Evolutionary conservation across 2,888 invertebrate species (phyloP).

Genomic region (Temnothorax ravouxi): DNA sequence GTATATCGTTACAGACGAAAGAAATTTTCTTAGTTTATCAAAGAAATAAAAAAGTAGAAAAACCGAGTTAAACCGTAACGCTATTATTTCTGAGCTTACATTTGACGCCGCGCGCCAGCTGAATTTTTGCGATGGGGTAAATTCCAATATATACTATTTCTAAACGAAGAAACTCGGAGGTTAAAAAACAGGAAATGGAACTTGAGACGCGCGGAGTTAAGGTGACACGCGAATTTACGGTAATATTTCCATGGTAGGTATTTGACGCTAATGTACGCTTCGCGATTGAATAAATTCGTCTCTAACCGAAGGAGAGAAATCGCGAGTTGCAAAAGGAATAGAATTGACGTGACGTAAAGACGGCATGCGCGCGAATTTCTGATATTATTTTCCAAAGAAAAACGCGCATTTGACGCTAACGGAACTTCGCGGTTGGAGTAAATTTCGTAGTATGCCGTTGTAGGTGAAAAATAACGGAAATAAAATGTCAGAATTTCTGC

Average conservation of each 20-base stretch:
- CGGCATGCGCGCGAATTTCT: not conserved
- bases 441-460: conserved; percentile 33
- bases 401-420: conserved; percentile 44
- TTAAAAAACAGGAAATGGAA: conserved; percentile 10
- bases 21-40: conserved; percentile 35
- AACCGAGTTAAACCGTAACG: conserved; percentile 23
- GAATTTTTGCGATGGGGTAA: conserved; percentile 27
- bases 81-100: conserved; percentile 31
- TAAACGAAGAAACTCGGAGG: conserved; percentile 1
- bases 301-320: conserved; percentile 27
- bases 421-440: conserved; percentile 22
- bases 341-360: conserved; percentile 17
- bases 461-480: conserved; percentile 36
- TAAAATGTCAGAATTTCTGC: conserved; percentile 42
- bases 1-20: conserved; percentile 35
- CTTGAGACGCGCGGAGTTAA: conserved; percentile 6
- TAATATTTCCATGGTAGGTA: conserved; percentile 22
- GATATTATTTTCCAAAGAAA: conserved; percentile 41
- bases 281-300: conserved; percentile 33
- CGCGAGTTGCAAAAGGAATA: not conserved
- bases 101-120: conserved; percentile 2
- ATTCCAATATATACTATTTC: conserved; percentile 23
- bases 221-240: not conserved
- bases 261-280: conserved; percentile 20
- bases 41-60: conserved; percentile 25